phyloP scores from a whole-genome alignment of 2,113 vertebrate species.

The Thalassoma bifasciatum region DNA sequence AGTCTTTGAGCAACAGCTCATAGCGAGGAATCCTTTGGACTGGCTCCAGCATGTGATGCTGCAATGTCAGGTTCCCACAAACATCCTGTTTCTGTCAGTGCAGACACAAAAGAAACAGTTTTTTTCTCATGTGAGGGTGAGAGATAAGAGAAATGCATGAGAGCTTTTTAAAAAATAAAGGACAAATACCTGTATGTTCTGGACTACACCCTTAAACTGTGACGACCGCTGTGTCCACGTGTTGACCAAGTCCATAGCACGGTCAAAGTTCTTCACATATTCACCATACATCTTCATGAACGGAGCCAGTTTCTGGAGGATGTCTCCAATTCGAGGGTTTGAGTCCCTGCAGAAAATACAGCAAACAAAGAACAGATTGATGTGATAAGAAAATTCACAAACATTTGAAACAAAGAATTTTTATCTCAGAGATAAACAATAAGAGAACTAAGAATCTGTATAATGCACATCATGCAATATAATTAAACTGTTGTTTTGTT shows the following conservation, averaged over 20 bases:
- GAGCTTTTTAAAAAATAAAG: not conserved
- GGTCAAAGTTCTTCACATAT: conserved; percentile 98
- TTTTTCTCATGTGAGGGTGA: not conserved
- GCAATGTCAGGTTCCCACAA: conserved; percentile 94
- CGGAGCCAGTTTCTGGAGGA: conserved; percentile 96
- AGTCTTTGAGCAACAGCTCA: conserved; percentile 95
- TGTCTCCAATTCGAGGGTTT: conserved; percentile 94
- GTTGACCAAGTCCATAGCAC: conserved; percentile 93
- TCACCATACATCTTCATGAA: conserved; percentile 99
- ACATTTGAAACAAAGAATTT: not conserved
- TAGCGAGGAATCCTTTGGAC: conserved; percentile 98
- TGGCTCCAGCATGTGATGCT: conserved; percentile 98
- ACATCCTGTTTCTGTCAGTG: conserved; percentile 90
- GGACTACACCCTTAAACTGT: conserved; percentile 90
- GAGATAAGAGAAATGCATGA: not conserved
- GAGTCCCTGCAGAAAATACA: conserved; percentile 81
- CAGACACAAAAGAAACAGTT: conserved; percentile 17
- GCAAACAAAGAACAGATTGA: not conserved
- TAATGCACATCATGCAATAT: not conserved
- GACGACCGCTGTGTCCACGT: conserved; percentile 91
- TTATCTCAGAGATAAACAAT: too few species aligned
- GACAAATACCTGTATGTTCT: conserved; percentile 89
- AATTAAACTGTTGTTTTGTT: too few species aligned
- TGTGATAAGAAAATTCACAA: not conserved
- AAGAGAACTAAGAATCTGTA: not conserved